phyloP scores from a whole-genome alignment of 2,888 invertebrate genomes.

The Zele albiditarsus region DNA sequence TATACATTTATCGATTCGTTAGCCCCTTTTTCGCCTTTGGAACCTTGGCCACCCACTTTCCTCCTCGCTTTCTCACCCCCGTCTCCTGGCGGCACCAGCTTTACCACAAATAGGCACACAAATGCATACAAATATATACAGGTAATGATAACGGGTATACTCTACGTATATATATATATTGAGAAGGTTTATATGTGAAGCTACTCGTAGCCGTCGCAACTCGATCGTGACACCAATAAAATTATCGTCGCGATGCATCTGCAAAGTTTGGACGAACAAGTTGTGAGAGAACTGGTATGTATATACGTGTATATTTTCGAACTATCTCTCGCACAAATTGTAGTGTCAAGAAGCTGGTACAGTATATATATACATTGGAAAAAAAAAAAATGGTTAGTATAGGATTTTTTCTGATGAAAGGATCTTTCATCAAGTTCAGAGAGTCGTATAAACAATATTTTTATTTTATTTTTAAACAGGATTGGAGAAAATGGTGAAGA shows the following conservation, averaged over 20 bases:
- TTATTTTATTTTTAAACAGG: no score
- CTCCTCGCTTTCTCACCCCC: neutral
- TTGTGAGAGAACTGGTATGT: slow-evolving; percentile 14
- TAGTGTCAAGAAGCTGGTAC: neutral
- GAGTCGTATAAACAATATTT: no score
- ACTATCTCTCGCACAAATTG: slow-evolving; percentile 13
- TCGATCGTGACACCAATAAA: slow-evolving; percentile 45
- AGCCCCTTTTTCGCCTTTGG: slow-evolving; percentile 31
- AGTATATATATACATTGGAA: neutral
- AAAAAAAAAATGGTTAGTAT: no score
- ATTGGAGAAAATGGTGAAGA: no score
- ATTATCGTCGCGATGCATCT: slow-evolving; percentile 43
- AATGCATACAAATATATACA: slow-evolving; percentile 18
- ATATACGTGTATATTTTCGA: neutral
- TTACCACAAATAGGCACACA: slow-evolving; percentile 32
- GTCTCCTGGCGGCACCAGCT: neutral
- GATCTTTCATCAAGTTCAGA: neutral
- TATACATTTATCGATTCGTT: slow-evolving; percentile 35
- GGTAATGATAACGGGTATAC: neutral
- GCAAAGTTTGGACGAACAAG: slow-evolving; percentile 42
- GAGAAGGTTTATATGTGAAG: slow-evolving; percentile 2
- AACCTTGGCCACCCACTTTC: slow-evolving; percentile 30
- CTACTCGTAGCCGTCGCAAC: slow-evolving; percentile 35
- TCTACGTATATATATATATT: neutral
- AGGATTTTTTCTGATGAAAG: no score